Conservation (phyloP, 2,888 invertebrate genomes). For the Lithophane socia region DNA sequence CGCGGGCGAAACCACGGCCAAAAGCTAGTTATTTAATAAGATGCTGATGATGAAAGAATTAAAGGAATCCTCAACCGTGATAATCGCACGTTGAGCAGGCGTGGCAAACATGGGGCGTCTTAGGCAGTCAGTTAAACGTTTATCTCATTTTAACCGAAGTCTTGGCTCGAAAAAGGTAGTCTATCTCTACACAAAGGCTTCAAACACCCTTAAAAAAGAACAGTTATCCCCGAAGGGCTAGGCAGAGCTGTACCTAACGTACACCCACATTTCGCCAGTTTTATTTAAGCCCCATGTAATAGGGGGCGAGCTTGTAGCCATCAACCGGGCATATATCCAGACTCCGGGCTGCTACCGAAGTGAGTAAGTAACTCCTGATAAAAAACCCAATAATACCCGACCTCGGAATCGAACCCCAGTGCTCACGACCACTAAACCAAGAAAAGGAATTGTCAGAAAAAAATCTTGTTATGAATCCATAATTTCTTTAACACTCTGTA, state of each 20-base stretch:
- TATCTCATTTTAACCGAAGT: background rate
- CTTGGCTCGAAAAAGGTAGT: background rate
- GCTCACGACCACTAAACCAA: background rate
- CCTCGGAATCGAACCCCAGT: background rate
- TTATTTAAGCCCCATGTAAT: background rate
- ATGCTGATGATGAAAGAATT: too few relatives aligned
- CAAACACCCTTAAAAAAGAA: background rate
- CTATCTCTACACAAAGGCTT: background rate
- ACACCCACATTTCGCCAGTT: background rate
- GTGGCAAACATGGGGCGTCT: background rate
- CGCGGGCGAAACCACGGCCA: too few relatives aligned
- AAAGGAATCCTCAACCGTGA: background rate
- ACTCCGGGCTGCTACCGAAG: background rate
- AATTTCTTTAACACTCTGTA: constrained; percentile 24
- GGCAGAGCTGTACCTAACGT: too few relatives aligned
- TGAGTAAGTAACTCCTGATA: background rate
- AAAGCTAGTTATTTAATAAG: too few relatives aligned
- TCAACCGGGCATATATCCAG: background rate
- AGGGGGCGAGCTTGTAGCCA: too few relatives aligned
- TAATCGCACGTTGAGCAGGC: background rate
- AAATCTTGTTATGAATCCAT: constrained; percentile 7
- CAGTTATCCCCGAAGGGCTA: background rate
- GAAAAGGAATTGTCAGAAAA: background rate
- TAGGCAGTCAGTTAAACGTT: background rate
- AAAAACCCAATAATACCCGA: too few relatives aligned